Conservation (phyloP, 2,113 vertebrate species). For the Dasypus novemcinctus region DNA sequence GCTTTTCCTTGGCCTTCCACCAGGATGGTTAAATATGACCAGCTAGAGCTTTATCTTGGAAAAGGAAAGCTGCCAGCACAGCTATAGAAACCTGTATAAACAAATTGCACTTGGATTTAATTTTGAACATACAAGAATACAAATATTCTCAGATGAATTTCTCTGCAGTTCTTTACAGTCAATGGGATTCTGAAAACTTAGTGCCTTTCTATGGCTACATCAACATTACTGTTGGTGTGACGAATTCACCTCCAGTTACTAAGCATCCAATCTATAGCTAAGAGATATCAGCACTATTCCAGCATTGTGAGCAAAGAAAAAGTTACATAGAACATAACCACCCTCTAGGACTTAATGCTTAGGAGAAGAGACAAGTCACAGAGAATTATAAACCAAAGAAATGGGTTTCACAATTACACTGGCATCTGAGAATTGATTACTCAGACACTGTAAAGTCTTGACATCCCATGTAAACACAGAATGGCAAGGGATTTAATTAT, state of each 20-base stretch:
- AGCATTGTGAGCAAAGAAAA: neutral
- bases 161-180: neutral
- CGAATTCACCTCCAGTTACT: neutral
- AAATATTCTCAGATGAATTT: conserved; percentile 16
- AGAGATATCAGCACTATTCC: neutral
- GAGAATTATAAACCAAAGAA: neutral
- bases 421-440: neutral
- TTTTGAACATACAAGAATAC: conserved; percentile 36
- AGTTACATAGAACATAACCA: neutral
- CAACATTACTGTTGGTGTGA: neutral
- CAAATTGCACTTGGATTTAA: conserved; percentile 50
- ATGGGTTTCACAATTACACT: neutral
- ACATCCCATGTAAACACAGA: neutral
- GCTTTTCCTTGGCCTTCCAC: conserved; percentile 69
- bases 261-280: neutral
- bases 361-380: neutral
- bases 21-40: conserved; percentile 62
- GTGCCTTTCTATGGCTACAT: neutral
- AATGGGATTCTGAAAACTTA: neutral
- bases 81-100: neutral
- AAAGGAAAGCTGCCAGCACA: conserved; percentile 22
- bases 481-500: neutral
- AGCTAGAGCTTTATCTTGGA: conserved; percentile 51
- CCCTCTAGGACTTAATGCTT: neutral
- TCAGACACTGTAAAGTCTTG: neutral